Conservation (phyloP, 2,888 invertebrate species). For the Augiades crinisus region DNA sequence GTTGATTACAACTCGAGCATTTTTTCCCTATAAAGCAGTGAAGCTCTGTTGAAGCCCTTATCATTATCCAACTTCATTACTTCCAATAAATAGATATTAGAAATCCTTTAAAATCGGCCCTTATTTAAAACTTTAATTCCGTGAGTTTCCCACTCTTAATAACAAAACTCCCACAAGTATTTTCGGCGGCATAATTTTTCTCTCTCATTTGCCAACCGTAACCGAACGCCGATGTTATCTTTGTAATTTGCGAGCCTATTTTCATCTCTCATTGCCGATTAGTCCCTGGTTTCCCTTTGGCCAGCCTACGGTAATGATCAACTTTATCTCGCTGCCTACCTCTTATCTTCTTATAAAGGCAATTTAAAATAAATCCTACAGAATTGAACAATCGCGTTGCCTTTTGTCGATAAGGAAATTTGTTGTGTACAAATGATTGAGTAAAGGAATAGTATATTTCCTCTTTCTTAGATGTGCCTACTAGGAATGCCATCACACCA, state of each 20-base stretch:
- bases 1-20: too few relatives aligned
- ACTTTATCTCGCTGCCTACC: slow-evolving; percentile 37
- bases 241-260: slow-evolving; percentile 57
- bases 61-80: too few relatives aligned
- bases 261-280: slow-evolving; percentile 50
- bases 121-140: too few relatives aligned
- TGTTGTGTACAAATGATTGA: too few relatives aligned
- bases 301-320: slow-evolving; percentile 43
- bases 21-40: too few relatives aligned
- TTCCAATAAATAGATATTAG: too few relatives aligned
- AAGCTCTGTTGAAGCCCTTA: too few relatives aligned
- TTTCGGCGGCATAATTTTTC: slow-evolving; percentile 7
- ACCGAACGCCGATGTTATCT: slow-evolving; percentile 49
- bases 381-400: background rate
- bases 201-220: slow-evolving; percentile 12
- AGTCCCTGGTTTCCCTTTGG: slow-evolving; percentile 45
- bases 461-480: too few relatives aligned
- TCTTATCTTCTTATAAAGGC: slow-evolving; percentile 19
- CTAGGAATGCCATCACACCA: too few relatives aligned
- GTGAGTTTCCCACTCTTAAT: background rate
- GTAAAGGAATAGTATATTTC: too few relatives aligned
- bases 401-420: background rate
- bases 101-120: too few relatives aligned
- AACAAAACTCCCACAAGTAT: background rate
- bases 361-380: slow-evolving; percentile 10